A percentile compares a stretch with the other conserved stretches of the same genome.
phyloP scores from a whole-genome alignment of 2,888 invertebrate genomes.

The Nephrotoma flavescens region DNA sequence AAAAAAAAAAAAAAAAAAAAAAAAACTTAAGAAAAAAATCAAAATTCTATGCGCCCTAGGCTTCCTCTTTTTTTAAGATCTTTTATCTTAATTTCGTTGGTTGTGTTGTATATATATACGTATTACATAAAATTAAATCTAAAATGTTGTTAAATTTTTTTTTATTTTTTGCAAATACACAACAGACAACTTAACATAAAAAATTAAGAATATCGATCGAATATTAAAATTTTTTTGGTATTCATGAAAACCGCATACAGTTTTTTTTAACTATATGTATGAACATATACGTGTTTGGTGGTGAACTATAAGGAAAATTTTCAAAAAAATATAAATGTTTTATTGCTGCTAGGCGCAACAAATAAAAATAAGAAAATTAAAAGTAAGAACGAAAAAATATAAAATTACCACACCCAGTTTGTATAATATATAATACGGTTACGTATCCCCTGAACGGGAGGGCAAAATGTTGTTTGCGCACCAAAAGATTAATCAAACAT shows the following conservation, averaged over 20 bases:
- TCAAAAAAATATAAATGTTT: neutral
- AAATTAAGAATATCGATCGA: neutral
- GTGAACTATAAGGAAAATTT: neutral
- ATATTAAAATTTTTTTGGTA: neutral
- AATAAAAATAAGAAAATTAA: neutral
- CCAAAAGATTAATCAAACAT: neutral
- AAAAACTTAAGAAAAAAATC: neutral
- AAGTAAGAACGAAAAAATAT: neutral
- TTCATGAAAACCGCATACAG: neutral
- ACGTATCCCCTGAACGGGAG: neutral
- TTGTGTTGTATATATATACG: neutral
- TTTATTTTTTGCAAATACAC: neutral
- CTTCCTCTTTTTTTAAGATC: constrained; percentile 6
- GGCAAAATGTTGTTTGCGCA: neutral
- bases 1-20: neutral
- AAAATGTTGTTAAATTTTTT: neutral
- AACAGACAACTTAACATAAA: neutral
- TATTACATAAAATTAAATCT: neutral
- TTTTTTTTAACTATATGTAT: neutral
- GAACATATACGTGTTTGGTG: neutral
- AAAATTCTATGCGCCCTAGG: constrained; percentile 10
- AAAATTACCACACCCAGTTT: neutral
- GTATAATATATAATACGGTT: neutral
- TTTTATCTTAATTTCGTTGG: neutral
- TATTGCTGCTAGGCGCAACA: neutral